Evolutionary conservation across 2,888 invertebrate species (phyloP).

Genomic region (Toxonevra muliebris): DNA sequence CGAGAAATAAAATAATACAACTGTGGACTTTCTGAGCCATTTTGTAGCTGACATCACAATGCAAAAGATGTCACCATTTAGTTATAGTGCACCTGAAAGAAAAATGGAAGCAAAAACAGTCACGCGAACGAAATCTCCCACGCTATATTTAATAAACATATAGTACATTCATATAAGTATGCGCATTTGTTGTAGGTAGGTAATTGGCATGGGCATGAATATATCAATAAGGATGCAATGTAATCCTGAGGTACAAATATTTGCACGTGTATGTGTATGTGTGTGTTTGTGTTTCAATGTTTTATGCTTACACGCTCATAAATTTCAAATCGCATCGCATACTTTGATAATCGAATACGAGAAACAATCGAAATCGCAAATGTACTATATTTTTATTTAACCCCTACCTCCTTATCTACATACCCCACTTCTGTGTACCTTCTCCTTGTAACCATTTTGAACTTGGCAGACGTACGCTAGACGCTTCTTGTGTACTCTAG

Average conservation of each 20-base stretch:
- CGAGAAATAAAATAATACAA: no score
- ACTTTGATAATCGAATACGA: constrained; percentile 3
- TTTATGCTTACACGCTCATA: constrained; percentile 21
- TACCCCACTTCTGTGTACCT: constrained; percentile 5
- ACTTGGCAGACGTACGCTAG: constrained; percentile 55
- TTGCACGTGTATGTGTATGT: constrained; percentile 7
- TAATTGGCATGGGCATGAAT: background rate
- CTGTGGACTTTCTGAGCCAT: no score
- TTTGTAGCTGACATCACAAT: no score
- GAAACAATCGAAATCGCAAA: constrained; percentile 7
- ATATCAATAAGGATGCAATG: background rate
- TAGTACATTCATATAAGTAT: background rate
- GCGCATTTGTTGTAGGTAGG: background rate
- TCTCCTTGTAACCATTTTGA: constrained; percentile 32
- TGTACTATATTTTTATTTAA: background rate
- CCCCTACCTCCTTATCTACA: background rate
- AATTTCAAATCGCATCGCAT: constrained; percentile 8
- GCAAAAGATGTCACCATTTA: no score
- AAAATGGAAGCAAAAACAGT: no score
- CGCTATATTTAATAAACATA: no score
- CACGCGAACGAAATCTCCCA: no score
- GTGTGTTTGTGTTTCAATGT: background rate
- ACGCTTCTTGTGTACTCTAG: constrained; percentile 51
- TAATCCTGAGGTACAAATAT: background rate
- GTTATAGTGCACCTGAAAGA: no score